phyloP scores from a whole-genome alignment of 2,797 vertebrate species.

The Coregonus sp. region DNA sequence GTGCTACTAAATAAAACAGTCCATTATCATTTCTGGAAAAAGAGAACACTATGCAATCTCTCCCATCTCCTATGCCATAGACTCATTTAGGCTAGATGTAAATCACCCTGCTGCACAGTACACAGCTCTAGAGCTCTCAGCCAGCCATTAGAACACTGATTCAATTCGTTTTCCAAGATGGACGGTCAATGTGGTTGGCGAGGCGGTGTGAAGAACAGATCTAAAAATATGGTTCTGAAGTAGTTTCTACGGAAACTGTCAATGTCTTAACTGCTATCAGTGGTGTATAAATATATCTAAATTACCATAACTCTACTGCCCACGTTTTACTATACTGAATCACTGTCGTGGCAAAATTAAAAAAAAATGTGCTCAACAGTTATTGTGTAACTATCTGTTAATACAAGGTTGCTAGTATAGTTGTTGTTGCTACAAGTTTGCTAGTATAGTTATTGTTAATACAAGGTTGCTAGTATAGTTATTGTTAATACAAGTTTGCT shows the following conservation, averaged over 20 bases:
- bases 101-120: neutral
- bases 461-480: too few species aligned
- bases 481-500: too few species aligned
- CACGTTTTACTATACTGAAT: neutral
- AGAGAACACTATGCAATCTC: neutral
- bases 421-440: too few species aligned
- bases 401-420: too few species aligned
- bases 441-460: too few species aligned
- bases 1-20: neutral
- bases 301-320: neutral
- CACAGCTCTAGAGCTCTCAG: constrained; percentile 4
- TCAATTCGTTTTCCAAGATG: neutral
- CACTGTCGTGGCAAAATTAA: neutral
- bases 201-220: neutral
- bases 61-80: neutral
- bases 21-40: constrained; percentile 3
- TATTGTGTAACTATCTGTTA: neutral
- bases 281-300: neutral
- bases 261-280: neutral
- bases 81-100: neutral
- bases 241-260: neutral
- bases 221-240: neutral
- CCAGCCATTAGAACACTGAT: neutral
- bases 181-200: neutral
- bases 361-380: neutral